These are phyloP conservation scores for Fundulus diaphanus DNA, from an alignment of 2,797 vertebrate species.

Conservation along the genomic window DNA sequence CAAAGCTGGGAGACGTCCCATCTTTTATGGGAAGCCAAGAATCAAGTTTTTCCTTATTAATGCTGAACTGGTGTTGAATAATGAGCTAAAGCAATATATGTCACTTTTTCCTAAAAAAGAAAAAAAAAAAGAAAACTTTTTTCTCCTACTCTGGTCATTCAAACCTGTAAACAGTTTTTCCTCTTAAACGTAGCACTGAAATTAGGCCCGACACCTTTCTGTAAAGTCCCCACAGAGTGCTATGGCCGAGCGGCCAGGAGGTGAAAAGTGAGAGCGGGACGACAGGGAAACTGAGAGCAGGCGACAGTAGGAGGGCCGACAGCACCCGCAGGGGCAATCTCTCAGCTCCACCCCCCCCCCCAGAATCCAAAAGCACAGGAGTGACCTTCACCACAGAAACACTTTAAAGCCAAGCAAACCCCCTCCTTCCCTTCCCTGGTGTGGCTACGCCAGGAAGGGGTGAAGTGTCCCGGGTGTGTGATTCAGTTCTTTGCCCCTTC, in stretches of 20 bases:
- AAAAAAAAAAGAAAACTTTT: constrained; percentile 45
- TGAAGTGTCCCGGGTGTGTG: constrained; percentile 50
- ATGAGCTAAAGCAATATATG: constrained; percentile 52
- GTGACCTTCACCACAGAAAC: constrained; percentile 68
- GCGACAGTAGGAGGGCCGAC: constrained; percentile 62
- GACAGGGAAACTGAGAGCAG: constrained; percentile 85
- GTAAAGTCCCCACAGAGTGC: constrained; percentile 77
- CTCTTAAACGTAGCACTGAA: constrained; percentile 46
- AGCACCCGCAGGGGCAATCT: constrained; percentile 76
- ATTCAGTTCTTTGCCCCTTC: constrained; percentile 55
- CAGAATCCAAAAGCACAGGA: constrained; percentile 59
- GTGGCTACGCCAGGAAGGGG: constrained; percentile 83
- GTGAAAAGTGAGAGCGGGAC: constrained; percentile 88
- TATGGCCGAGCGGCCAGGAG: constrained; percentile 75
- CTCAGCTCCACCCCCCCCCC: constrained; percentile 69
- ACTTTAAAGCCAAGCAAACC: constrained; percentile 44
- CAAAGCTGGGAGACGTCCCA: constrained; percentile 61
- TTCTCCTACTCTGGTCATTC: constrained; percentile 52
- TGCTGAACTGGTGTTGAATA: constrained; percentile 51
- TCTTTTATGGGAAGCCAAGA: constrained; percentile 46
- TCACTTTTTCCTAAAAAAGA: constrained; percentile 55
- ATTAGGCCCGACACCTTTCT: constrained; percentile 61
- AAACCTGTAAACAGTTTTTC: constrained; percentile 67
- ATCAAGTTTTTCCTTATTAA: constrained; percentile 58
- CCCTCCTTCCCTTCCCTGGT: constrained; percentile 58